Evolutionary conservation across 2,888 invertebrate species (phyloP), one percentile per base, ranked within the genome.

Genomic region (Gortyna flavago): DNA sequence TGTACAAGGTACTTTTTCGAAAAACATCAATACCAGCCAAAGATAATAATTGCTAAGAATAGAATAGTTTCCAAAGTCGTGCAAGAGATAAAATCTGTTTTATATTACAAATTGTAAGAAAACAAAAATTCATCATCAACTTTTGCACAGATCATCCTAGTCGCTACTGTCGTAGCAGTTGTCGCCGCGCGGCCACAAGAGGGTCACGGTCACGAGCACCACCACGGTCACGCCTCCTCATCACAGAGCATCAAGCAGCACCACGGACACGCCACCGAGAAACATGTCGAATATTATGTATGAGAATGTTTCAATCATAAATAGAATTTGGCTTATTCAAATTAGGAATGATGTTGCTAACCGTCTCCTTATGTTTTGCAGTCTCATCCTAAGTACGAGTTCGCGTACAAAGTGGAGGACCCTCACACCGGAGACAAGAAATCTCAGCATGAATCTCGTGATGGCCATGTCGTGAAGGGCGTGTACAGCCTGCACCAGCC

Each of bases 391-490:
- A 81, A 83, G 4, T 92, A 93, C 80, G 89, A 90, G 70, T 96
- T 93, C 88, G 94, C 93, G 81, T 97, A 97, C 90, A 94, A 95
- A 81, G 95, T 97, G 59, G 89, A 92, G 86, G 96, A 97, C 88
- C 94, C 93, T 29, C 95, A 96, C 89, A 96, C 96, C 73, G 94
- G 94, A 32, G 96, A 97, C 91, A 87, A 91, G 87, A 95, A 96
- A 89, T 90, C 88, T 80, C 95, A 95, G 88, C 91, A 94, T 68
- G 97, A 97, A 91, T 89, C 92, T 81, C 93, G 95, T 76, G 95
- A 96, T 92, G 97, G 97, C 16, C 95, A 97, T 87, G 94, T 93
- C 35, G 97, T 97, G 77, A 95, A 96, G 86, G 97, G 97, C 38
- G 86, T 96, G 87, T 97, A 97, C 92, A 95, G 94, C 57, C 92